Evolutionary conservation across 2,888 invertebrate genomes (phyloP), one percentile per base, ranked within the genome.

Genomic region (Meiosimyza decipiens): DNA sequence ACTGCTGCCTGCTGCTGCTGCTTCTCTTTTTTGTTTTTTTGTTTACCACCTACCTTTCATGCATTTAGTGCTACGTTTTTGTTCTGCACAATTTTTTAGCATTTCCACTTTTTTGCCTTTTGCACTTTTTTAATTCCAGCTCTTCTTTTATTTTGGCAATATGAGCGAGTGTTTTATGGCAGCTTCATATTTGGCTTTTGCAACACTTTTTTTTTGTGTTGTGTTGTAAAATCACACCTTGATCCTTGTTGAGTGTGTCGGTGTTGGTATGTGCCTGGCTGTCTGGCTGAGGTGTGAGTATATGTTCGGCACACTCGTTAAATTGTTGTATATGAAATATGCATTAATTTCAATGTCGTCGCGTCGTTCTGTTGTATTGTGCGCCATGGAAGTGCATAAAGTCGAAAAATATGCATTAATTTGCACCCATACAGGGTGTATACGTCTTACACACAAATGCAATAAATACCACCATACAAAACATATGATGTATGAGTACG

Each of bases 341-440:
- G 74, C 73, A 75, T 76, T 77, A 77, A 74, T 77, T 79, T 78
- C 77, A 75, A 75, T 79, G 77, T 75, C 77, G 79, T 72, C 77
- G 77, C 74, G 76, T 76, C 74, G 71, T 28, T 28, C 28, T 28
- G n/a, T 62, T 54, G 59, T 51, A 60, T 65, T 18, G 65, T 18
- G 22, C 22, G 57, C 18, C 9, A 40, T 40, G 40, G 49, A 55
- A 68, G 16, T 55, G 49, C 67, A 57, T 12, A 49, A 57, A 54
- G 40, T 54, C 55, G 2, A 52, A 68, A 68, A 66, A 68, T 47
- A 59, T 59, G 57, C 47, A 49, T 59, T 68, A 28, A 33, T 68
- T 57, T 57, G 2, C 49, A 49, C 49, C 55, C 28, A 7, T 68
- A 28, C 68, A 55, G 67, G 67, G 67, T 57, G 57, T 12, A 9